Conservation (phyloP, 2,113 vertebrate genomes). For the Dicaeum eximium region DNA sequence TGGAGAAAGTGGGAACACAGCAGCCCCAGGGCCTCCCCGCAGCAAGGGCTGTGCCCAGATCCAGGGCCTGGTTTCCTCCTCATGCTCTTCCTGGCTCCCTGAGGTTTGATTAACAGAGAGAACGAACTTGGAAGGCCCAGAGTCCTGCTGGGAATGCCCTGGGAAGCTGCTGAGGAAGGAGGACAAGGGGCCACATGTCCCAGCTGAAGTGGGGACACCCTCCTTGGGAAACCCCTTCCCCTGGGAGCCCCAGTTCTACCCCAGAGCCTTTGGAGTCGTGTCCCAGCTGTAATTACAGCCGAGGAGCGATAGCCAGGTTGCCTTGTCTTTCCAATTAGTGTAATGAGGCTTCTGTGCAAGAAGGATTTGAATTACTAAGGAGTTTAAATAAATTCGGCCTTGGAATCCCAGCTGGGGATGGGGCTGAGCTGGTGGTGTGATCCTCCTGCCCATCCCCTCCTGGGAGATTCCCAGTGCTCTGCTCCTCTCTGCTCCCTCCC, state of each 20-base stretch:
- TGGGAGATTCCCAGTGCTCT: not conserved
- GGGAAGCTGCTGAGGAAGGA: not conserved
- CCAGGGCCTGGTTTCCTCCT: not conserved
- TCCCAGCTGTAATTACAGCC: constrained; percentile 17
- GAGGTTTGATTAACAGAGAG: not conserved
- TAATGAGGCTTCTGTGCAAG: constrained; percentile 26
- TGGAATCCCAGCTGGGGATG: not conserved
- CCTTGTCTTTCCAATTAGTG: constrained; percentile 19
- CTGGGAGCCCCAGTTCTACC: not conserved
- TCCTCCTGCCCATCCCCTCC: not conserved
- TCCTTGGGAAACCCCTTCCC: not conserved
- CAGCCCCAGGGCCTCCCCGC: not conserved
- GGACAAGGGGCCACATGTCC: not conserved
- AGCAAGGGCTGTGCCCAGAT: not conserved
- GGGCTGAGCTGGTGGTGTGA: not conserved
- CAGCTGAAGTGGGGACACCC: not conserved
- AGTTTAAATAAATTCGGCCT: constrained; percentile 42
- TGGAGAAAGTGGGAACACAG: not conserved
- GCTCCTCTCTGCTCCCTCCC: not conserved
- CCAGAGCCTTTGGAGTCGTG: not conserved
- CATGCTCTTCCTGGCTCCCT: not conserved
- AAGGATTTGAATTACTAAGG: constrained; percentile 41
- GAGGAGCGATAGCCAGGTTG: not conserved
- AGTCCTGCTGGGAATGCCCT: not conserved
- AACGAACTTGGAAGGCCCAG: not conserved